These are phyloP conservation scores for Oithona nana DNA, from an alignment of 2,888 invertebrate genomes.

Conservation along the genomic window DNA sequence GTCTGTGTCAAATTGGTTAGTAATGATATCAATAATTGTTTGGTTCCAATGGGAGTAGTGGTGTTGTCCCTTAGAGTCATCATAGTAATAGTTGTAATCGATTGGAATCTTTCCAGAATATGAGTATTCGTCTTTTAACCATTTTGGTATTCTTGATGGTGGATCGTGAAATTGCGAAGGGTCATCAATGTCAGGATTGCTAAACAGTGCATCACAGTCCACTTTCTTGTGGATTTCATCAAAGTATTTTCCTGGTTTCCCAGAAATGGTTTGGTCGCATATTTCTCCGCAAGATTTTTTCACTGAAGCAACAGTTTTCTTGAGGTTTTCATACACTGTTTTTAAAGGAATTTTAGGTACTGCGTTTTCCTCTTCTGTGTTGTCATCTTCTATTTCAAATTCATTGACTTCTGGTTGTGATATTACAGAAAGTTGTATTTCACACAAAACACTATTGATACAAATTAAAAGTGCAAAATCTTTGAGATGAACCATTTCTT, in stretches of 20 bases:
- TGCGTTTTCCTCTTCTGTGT: too few species aligned
- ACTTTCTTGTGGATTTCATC: not conserved
- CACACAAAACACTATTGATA: too few species aligned
- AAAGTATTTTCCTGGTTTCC: not conserved
- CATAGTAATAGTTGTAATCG: not conserved
- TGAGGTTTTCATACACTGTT: not conserved
- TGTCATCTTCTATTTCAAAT: too few species aligned
- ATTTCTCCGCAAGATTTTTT: slow-evolving; percentile 8
- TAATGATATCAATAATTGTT: not conserved
- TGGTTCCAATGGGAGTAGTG: not conserved
- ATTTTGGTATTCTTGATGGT: not conserved
- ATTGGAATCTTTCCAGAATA: not conserved
- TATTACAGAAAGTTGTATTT: too few species aligned
- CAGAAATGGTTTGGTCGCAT: not conserved
- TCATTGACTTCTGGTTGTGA: too few species aligned
- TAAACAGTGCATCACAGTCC: not conserved
- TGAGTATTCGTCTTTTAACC: not conserved
- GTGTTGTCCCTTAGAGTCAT: not conserved
- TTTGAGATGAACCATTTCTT: too few species aligned
- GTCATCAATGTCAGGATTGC: not conserved
- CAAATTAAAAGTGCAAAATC: too few species aligned
- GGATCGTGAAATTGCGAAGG: not conserved
- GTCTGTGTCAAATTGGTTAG: not conserved
- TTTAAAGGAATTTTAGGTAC: too few species aligned
- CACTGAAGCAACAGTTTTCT: not conserved